phyloP scores from a whole-genome alignment of 2,113 vertebrate genomes.

The Chlorodrepanis virens region DNA sequence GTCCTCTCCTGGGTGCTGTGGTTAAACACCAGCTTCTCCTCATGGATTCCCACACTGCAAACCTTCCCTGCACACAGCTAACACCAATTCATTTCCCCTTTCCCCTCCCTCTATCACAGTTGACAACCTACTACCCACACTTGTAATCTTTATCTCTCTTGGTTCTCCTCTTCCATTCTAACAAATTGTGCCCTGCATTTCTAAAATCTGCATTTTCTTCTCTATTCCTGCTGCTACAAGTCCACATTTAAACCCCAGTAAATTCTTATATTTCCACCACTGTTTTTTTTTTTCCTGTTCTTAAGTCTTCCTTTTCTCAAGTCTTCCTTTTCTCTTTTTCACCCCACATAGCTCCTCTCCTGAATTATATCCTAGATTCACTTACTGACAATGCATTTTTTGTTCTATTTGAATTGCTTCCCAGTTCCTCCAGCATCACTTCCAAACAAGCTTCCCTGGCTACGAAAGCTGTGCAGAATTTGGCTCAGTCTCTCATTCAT shows the following conservation, averaged over 20 bases:
- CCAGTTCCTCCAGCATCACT: conserved; percentile 30
- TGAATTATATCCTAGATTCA: neutral
- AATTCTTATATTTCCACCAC: neutral
- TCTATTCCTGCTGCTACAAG: neutral
- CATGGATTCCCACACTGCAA: neutral
- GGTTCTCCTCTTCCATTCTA: neutral
- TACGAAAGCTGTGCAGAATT: neutral
- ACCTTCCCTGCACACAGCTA: neutral
- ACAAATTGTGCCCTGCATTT: neutral
- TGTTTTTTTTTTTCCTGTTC: neutral
- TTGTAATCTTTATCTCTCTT: neutral
- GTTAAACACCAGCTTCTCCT: neutral
- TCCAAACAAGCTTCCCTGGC: conserved; percentile 18
- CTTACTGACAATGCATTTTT: conserved; percentile 40
- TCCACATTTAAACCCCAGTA: neutral
- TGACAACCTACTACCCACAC: neutral
- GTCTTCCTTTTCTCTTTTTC: neutral
- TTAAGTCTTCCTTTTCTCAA: neutral
- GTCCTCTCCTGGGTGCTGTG: neutral
- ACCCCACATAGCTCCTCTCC: neutral
- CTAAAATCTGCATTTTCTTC: neutral
- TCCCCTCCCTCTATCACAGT: neutral
- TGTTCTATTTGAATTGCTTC: conserved; percentile 32
- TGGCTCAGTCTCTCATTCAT: conserved; percentile 40
- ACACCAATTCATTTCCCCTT: neutral